phyloP scores from a whole-genome alignment of 2,113 vertebrate species.

The Egretta garzetta region DNA sequence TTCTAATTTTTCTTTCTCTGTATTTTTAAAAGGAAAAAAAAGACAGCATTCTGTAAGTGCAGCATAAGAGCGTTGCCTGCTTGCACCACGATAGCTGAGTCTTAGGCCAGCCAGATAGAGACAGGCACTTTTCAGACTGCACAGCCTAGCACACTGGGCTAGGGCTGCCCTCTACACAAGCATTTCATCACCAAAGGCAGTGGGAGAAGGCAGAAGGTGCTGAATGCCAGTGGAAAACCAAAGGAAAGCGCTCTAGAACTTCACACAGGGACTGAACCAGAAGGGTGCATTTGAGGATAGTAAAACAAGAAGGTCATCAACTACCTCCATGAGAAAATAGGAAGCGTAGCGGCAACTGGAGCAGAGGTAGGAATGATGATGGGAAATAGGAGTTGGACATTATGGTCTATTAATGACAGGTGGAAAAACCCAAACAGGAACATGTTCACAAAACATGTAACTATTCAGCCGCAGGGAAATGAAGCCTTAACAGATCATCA shows the following conservation, averaged over 20 bases:
- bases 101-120: not conserved
- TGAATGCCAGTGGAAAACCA: not conserved
- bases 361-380: not conserved
- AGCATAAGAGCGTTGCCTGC: not conserved
- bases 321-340: not conserved
- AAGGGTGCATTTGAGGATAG: not conserved
- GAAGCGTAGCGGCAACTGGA: not conserved
- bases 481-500: not conserved
- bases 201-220: not conserved
- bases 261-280: not conserved
- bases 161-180: not conserved
- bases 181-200: not conserved
- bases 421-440: not conserved
- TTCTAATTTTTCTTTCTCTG: not conserved
- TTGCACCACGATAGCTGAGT: not conserved
- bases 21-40: not conserved
- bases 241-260: not conserved
- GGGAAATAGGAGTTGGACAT: not conserved
- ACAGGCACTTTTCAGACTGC: not conserved
- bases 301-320: not conserved
- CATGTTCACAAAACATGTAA: not conserved
- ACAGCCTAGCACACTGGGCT: not conserved
- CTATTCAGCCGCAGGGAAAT: not conserved
- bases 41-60: not conserved
- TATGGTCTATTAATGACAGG: not conserved